Conservation (phyloP, 2,888 invertebrate species). For the Calliopum simillimum region DNA sequence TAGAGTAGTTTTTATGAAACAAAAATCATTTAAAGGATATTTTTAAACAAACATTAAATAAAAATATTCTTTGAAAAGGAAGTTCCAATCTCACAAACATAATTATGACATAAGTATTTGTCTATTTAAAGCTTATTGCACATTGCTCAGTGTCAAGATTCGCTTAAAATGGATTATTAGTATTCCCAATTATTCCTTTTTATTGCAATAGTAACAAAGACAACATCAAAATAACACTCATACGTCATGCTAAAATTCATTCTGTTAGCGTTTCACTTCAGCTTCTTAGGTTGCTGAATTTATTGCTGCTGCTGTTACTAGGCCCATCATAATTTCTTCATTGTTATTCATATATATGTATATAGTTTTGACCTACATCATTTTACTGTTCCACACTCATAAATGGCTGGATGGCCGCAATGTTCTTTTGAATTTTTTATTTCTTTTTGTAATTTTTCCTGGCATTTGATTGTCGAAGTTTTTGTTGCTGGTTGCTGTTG, state of each 20-base stretch:
- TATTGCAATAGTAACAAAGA: background rate
- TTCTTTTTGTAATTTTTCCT: background rate
- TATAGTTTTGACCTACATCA: background rate
- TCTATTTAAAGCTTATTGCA: no score
- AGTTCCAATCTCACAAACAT: no score
- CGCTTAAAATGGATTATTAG: no score
- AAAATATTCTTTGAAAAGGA: no score
- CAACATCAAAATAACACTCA: background rate
- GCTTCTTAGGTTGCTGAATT: background rate
- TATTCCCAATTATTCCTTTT: background rate
- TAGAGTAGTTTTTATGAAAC: no score
- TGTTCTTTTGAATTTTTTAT: background rate
- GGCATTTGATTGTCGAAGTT: background rate
- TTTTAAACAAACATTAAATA: no score
- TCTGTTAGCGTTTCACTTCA: background rate
- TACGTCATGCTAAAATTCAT: background rate
- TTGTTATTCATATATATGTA: background rate
- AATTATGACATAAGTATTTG: no score
- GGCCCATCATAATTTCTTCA: background rate
- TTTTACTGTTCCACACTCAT: background rate
- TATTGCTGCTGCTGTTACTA: background rate
- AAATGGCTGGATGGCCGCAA: background rate
- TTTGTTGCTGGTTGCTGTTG: background rate
- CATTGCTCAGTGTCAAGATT: no score
- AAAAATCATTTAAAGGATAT: no score